Base-by-base conservation (phyloP, 2,888 invertebrate genomes). In the Mallateleia sp. region DNA sequence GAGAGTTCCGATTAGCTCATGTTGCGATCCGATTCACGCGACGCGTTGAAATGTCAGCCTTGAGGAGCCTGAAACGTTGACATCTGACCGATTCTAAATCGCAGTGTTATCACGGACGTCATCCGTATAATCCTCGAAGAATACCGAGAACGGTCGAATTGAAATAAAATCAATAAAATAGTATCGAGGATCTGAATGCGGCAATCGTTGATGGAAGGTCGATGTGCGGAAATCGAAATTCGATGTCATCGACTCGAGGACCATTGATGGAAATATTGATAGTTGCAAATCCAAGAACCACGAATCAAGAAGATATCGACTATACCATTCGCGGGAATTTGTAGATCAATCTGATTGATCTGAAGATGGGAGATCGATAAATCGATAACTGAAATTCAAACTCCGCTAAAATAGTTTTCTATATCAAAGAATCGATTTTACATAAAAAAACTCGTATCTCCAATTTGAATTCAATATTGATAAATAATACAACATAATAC, bases 1-100 rank as follows among this genome's bases (percentile, higher is more conserved):
- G 45, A 38, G 25, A 60, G 69, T 60, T 52, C 60, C 82, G 82
- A 77, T 69, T 77, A 75, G 54, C 64, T n/a, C n/a, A n/a, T n/a
- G 54, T 20, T 62, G 47, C 72, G 71, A 83, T 77, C 77, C 54
- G 77, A 83, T 83, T 83, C 62, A 38, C 45, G 45, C 60, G 28
- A 54, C 64, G 75, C 58, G 69, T 22, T 77, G 54, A 83, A 77
- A 75, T 18, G 54, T 79, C 79, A 79, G 74, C 79, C 72, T 75
- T 77, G 78, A 82, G 50, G 52, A 79, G 24, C 62, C 72, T 25
- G 45, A 56, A 60, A 42, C 42, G 60, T 72, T 79, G 86, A 79
- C 67, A 32, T 74, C 47, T 32, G 67, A 66, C 74, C 67, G 52
- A 75, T 50, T 62, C 60, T 28, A 22, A 58, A 69, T 69, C 62